phyloP scores from a whole-genome alignment of 1,140 invertebrate genomes.

The Lordiphosa collinella region DNA sequence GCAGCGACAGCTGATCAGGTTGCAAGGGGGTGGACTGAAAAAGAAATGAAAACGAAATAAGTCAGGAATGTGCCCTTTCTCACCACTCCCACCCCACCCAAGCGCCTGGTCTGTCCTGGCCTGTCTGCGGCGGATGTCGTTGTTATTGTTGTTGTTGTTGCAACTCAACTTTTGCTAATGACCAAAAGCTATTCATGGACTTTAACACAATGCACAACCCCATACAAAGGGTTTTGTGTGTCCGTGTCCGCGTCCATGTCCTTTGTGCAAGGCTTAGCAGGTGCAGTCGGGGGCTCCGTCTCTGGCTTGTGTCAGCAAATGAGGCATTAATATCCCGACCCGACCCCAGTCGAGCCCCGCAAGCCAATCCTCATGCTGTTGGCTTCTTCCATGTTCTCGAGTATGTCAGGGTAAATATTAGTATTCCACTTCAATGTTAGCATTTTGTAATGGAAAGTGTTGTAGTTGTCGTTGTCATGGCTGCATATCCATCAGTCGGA shows the following conservation, averaged over 20 bases:
- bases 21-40: slow-evolving; percentile 41
- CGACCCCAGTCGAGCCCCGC: slow-evolving; percentile 11
- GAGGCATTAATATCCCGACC: slow-evolving; percentile 73
- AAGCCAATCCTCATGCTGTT: slow-evolving; percentile 3
- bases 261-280: slow-evolving; percentile 55
- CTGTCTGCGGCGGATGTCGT: slow-evolving; percentile 22
- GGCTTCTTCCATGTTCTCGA: slow-evolving; percentile 52
- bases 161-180: slow-evolving; percentile 65
- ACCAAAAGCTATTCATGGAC: slow-evolving; percentile 59
- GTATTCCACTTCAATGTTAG: slow-evolving; percentile 74
- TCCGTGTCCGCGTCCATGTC: slow-evolving; percentile 24
- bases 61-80: slow-evolving; percentile 18
- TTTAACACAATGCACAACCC: slow-evolving; percentile 32
- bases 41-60: not conserved
- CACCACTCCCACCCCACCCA: not conserved
- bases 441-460: slow-evolving; percentile 76
- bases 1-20: slow-evolving; percentile 59
- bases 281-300: slow-evolving; percentile 29
- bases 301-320: slow-evolving; percentile 53
- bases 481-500: slow-evolving; percentile 55
- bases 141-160: slow-evolving; percentile 33
- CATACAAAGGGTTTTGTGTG: slow-evolving; percentile 32
- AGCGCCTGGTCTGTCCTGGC: slow-evolving; percentile 26
- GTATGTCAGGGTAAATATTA: slow-evolving; percentile 71
- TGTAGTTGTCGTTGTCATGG: slow-evolving; percentile 18